Conservation (phyloP, 2,797 vertebrate genomes). For the Enteromius paludinosus region DNA sequence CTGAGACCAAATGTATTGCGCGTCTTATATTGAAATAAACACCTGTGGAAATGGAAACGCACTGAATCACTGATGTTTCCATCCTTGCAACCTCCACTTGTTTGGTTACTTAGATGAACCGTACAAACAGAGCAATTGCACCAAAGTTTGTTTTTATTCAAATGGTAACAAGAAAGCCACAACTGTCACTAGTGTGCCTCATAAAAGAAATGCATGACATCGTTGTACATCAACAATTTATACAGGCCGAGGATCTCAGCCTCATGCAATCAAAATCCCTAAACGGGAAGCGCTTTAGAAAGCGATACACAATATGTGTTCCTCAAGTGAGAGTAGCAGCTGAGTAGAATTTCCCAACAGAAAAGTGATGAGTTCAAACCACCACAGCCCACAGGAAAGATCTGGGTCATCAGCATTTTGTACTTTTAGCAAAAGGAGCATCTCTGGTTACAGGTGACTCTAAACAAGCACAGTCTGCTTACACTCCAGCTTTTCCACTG, state of each 20-base stretch:
- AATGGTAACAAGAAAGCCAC: not conserved
- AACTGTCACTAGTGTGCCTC: not conserved
- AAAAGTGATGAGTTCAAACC: not conserved
- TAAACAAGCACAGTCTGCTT: not conserved
- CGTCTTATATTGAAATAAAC: conserved; percentile 50
- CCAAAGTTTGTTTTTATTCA: not conserved
- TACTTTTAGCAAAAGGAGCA: conserved; percentile 14
- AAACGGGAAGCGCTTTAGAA: not conserved
- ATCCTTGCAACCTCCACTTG: not conserved
- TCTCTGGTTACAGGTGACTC: conserved; percentile 33
- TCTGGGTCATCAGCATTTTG: conserved; percentile 6
- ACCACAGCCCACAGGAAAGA: not conserved
- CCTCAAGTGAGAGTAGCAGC: not conserved
- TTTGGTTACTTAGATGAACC: not conserved
- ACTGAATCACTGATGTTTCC: conserved; percentile 17
- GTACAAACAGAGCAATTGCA: not conserved
- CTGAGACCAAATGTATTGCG: conserved; percentile 43
- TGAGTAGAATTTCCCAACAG: not conserved
- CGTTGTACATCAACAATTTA: not conserved
- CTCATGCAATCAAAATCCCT: not conserved
- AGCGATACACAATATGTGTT: not conserved
- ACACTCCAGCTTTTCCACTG: not conserved
- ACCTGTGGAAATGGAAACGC: conserved; percentile 17
- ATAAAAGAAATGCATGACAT: not conserved
- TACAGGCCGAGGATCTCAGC: not conserved